Evolutionary conservation across 2,888 invertebrate species (phyloP).

Genomic region (Tuberolachnus salignus): DNA sequence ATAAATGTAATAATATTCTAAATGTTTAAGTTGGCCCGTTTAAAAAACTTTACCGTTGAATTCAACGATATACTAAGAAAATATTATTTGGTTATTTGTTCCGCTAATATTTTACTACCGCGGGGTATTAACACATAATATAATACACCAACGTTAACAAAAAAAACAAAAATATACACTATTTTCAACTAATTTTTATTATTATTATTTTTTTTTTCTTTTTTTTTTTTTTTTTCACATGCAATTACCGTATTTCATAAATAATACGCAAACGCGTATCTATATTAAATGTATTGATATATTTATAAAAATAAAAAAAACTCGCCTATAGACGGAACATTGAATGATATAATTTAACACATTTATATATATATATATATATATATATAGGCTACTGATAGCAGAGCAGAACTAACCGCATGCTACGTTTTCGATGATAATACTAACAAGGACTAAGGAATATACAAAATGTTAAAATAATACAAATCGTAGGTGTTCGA

Average conservation of each 20-base stretch:
- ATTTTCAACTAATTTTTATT: conserved; percentile 7
- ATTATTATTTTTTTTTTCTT: too few species aligned
- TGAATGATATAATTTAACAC: not conserved
- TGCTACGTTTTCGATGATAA: conserved; percentile 21
- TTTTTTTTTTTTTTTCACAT: conserved; percentile 41
- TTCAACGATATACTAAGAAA: too few species aligned
- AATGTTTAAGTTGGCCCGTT: too few species aligned
- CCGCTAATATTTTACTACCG: not conserved
- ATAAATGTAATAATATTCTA: too few species aligned
- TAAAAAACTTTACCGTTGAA: too few species aligned
- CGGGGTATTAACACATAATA: too few species aligned
- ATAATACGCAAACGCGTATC: conserved; percentile 1
- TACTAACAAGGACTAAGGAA: too few species aligned
- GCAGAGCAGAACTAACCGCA: conserved; percentile 39
- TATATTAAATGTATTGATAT: not conserved
- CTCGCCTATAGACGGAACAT: not conserved
- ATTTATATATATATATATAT: too few species aligned
- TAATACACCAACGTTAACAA: too few species aligned
- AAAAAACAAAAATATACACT: not conserved
- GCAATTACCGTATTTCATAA: conserved; percentile 23
- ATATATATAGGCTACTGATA: not conserved
- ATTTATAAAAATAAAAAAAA: not conserved
- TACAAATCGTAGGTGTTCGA: too few species aligned
- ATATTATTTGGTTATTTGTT: not conserved
- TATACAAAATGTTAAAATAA: too few species aligned